These are phyloP conservation scores for Aegotheles bennettii DNA, from an alignment of 2,113 vertebrate species.

Conservation along the genomic window DNA sequence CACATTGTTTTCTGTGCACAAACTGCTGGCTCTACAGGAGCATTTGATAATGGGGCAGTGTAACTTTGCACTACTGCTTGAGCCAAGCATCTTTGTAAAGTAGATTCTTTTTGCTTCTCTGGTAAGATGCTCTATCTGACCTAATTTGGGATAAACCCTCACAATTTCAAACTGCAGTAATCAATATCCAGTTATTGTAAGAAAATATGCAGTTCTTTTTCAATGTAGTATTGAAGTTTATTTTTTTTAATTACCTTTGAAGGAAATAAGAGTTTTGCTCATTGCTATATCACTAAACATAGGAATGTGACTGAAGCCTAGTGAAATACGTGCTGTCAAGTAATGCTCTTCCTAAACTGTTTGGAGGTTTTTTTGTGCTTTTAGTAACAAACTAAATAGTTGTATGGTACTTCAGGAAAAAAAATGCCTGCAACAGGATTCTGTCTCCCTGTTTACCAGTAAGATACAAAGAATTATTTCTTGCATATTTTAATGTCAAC, in stretches of 20 bases:
- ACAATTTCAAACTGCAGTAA: not conserved
- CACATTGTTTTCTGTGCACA: constrained; percentile 1
- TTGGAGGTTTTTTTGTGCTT: not conserved
- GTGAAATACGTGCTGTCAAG: not conserved
- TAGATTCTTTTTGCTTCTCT: constrained; percentile 9
- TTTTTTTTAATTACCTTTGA: not conserved
- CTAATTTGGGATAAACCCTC: not conserved
- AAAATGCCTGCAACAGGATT: not conserved
- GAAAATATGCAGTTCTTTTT: not conserved
- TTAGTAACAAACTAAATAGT: constrained; percentile 22
- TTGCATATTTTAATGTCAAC: not conserved
- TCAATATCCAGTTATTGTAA: not conserved
- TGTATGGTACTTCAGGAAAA: not conserved
- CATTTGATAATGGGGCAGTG: not conserved
- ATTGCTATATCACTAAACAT: not conserved
- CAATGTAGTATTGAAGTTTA: not conserved
- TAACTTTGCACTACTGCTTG: constrained; percentile 54
- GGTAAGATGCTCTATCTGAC: not conserved
- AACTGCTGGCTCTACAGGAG: not conserved
- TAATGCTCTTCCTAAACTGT: not conserved
- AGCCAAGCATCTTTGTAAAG: constrained; percentile 35
- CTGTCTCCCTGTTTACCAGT: not conserved
- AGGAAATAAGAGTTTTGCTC: not conserved
- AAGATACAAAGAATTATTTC: not conserved
- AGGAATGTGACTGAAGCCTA: constrained; percentile 1